Evolutionary conservation across 2,113 vertebrate genomes (phyloP).

Genomic region (Anoplopoma fimbria): DNA sequence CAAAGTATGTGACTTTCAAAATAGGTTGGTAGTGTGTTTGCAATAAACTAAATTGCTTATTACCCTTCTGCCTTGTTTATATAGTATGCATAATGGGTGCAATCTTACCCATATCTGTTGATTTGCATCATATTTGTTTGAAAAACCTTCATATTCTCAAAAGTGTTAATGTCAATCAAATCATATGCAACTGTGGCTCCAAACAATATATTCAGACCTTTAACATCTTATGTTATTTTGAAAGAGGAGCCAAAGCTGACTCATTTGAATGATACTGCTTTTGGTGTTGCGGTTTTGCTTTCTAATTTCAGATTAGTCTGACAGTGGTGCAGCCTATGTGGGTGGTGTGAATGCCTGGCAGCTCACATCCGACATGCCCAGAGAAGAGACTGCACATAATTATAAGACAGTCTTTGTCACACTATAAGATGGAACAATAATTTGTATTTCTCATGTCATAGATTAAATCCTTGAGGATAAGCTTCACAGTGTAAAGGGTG

Average conservation of each 20-base stretch:
- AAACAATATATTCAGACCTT: conserved; percentile 25
- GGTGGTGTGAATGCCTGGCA: conserved; percentile 66
- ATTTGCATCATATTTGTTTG: conserved; percentile 17
- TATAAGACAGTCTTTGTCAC: conserved; percentile 25
- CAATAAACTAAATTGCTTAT: not conserved
- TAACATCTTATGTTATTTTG: conserved; percentile 41
- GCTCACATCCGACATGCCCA: conserved; percentile 37
- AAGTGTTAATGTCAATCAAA: conserved; percentile 46
- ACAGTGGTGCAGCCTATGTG: conserved; percentile 59
- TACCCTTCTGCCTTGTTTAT: not conserved
- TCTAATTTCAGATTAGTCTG: conserved; percentile 65
- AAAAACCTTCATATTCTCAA: conserved; percentile 40
- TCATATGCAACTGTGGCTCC: not conserved
- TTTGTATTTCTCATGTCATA: not conserved
- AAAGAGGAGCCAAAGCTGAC: conserved; percentile 37
- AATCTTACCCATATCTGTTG: not conserved
- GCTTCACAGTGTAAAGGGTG: not conserved
- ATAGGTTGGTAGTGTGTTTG: not conserved
- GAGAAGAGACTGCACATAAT: conserved; percentile 35
- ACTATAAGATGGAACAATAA: not conserved
- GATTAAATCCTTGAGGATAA: not conserved
- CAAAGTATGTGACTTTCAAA: not conserved
- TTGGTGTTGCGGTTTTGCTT: conserved; percentile 42
- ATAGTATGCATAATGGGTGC: not conserved
- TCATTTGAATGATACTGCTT: conserved; percentile 61